phyloP scores from a whole-genome alignment of 2,888 invertebrate genomes.

The Drosophila nigritarsus region DNA sequence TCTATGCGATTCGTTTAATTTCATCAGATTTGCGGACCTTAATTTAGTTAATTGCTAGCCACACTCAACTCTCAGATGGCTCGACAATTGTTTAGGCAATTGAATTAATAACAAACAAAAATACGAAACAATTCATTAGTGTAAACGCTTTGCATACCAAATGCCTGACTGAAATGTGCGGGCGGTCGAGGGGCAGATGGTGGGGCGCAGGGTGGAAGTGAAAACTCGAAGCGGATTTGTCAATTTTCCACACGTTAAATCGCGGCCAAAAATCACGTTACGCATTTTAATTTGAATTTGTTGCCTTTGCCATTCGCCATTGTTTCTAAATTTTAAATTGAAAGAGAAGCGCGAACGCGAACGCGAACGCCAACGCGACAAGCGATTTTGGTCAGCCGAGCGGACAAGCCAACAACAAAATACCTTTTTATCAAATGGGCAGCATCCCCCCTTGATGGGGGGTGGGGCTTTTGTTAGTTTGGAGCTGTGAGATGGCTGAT shows the following conservation, averaged over 20 bases:
- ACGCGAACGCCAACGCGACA: neutral
- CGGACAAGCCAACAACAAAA: slow-evolving; percentile 7
- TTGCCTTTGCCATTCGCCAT: slow-evolving; percentile 9
- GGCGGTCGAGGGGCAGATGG: neutral
- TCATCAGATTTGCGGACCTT: neutral
- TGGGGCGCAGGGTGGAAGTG: neutral
- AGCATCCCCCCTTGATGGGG: neutral
- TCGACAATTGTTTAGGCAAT: slow-evolving; percentile 33
- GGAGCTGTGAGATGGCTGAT: neutral
- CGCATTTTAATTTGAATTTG: slow-evolving; percentile 57
- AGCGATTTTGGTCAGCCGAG: slow-evolving; percentile 5
- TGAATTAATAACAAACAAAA: slow-evolving; percentile 38
- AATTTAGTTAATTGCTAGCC: slow-evolving; percentile 6
- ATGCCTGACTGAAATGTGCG: slow-evolving; percentile 11
- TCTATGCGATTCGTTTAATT: neutral
- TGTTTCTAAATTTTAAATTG: slow-evolving; percentile 1
- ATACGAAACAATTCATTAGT: slow-evolving; percentile 58
- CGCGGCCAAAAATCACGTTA: slow-evolving; percentile 52
- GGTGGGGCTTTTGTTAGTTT: neutral
- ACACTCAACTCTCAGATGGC: neutral
- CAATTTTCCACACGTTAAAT: slow-evolving; percentile 73
- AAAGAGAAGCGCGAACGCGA: neutral
- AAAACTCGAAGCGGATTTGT: slow-evolving; percentile 58
- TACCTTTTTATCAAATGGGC: neutral
- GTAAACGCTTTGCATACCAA: slow-evolving; percentile 46